Conservation (phyloP, 2,888 invertebrate species). For the Lasioglossum lativentre region DNA sequence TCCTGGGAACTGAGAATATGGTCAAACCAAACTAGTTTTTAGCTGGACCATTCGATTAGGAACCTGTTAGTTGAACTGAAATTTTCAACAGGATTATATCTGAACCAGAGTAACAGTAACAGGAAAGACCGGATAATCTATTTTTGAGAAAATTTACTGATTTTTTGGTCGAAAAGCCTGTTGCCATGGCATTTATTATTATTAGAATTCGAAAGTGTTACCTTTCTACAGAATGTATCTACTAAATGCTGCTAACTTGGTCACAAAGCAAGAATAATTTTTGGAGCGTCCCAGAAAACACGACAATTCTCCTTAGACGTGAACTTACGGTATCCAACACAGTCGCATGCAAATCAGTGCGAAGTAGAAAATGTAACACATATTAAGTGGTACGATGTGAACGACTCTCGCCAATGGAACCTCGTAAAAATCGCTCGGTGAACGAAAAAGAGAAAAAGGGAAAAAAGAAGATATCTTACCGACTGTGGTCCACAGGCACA, state of each 20-base stretch:
- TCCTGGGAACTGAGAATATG: too few relatives aligned
- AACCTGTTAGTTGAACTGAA: neutral
- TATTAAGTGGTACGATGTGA: conserved; percentile 7
- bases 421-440: neutral
- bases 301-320: neutral
- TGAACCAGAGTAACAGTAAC: neutral
- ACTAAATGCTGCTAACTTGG: neutral
- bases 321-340: neutral
- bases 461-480: conserved; percentile 67
- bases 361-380: conserved; percentile 12
- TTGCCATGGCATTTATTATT: neutral
- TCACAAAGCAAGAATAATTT: neutral
- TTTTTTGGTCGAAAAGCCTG: neutral
- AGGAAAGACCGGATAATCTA: neutral
- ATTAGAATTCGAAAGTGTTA: neutral
- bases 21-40: neutral
- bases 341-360: neutral
- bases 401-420: neutral
- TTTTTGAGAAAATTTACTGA: neutral
- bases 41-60: neutral
- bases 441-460: neutral
- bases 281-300: neutral
- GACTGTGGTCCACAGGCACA: conserved; percentile 70
- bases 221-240: neutral
- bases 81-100: neutral